A percentile compares a stretch with the other conserved stretches of the same genome.
Conservation (phyloP, 2,888 invertebrate species). For the Agrochola lychnidis region DNA sequence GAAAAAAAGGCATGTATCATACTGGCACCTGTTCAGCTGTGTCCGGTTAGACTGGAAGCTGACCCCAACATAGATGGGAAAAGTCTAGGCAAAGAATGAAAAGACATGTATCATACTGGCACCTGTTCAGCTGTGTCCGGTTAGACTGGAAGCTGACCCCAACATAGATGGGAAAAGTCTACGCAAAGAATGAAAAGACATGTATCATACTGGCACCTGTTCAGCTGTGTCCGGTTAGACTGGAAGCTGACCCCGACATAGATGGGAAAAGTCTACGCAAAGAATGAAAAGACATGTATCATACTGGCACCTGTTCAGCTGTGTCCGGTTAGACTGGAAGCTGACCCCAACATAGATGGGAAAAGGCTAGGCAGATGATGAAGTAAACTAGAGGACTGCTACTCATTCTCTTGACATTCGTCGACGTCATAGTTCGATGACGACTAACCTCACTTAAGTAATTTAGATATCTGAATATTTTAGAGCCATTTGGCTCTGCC, state of each 20-base stretch:
- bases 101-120: too few species aligned
- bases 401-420: not conserved
- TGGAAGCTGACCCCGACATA: too few species aligned
- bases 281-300: too few species aligned
- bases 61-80: not conserved
- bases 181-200: too few species aligned
- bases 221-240: too few species aligned
- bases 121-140: too few species aligned
- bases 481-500: not conserved
- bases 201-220: too few species aligned
- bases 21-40: not conserved
- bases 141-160: too few species aligned
- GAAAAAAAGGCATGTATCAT: too few species aligned
- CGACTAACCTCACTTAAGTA: not conserved
- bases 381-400: not conserved
- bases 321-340: not conserved
- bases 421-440: not conserved
- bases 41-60: not conserved
- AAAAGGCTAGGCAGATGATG: not conserved
- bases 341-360: not conserved
- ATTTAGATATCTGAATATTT: conserved; percentile 1
- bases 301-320: not conserved
- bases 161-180: too few species aligned
- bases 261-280: too few species aligned
- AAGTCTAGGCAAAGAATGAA: not conserved